phyloP scores from a whole-genome alignment of 2,113 vertebrate genomes.

The Pandion haliaetus region DNA sequence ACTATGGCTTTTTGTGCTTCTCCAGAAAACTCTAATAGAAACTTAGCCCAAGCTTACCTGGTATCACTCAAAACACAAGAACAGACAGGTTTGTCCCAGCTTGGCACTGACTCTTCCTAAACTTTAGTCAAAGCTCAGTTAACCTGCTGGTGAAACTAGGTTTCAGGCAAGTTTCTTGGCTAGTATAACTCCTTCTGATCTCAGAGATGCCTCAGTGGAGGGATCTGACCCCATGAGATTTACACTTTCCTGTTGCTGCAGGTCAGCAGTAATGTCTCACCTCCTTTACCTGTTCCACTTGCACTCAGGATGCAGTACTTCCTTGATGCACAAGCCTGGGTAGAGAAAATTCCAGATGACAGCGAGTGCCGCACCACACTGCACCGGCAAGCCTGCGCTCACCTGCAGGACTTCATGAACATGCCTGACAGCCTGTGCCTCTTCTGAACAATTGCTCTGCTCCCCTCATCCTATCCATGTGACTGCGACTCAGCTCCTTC shows the following conservation, averaged over 20 bases:
- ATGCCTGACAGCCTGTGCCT: neutral
- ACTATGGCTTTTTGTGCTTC: neutral
- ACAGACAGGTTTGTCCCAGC: neutral
- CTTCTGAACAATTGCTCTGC: neutral
- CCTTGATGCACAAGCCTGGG: constrained; percentile 64
- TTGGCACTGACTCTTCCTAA: neutral
- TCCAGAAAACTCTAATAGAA: neutral
- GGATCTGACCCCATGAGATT: neutral
- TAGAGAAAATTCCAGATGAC: constrained; percentile 63
- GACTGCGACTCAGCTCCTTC: neutral
- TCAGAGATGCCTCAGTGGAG: neutral
- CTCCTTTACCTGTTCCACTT: neutral
- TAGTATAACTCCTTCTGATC: neutral
- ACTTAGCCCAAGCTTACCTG: neutral
- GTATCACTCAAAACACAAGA: neutral
- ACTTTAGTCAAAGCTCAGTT: neutral
- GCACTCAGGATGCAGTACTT: constrained; percentile 64
- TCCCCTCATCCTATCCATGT: neutral
- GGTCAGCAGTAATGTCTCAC: neutral
- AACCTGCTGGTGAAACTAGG: neutral
- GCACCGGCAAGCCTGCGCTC: constrained; percentile 43
- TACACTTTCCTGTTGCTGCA: rapidly evolving
- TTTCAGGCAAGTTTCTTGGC: neutral
- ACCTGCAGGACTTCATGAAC: constrained; percentile 53
- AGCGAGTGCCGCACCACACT: constrained; percentile 36